Evolutionary conservation across 2,888 invertebrate species (phyloP), one percentile per base, ranked within the genome.

Genomic region (Epistrophe eligans): DNA sequence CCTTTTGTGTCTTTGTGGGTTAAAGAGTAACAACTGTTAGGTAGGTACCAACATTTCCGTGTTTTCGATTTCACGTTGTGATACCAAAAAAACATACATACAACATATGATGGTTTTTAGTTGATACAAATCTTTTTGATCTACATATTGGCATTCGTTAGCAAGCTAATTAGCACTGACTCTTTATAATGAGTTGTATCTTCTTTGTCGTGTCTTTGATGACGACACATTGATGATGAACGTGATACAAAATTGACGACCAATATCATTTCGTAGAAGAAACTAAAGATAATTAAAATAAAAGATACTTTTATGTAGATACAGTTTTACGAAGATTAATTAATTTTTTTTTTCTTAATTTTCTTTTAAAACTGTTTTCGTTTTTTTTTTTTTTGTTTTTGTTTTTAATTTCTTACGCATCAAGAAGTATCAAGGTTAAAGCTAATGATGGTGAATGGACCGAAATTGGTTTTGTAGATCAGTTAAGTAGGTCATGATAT

Each of bases 1-100:
- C 76, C 64, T 35, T 76, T 70, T 62, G 45, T 50, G 8, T n/a
- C 10, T 62, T 72, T 62, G 77, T 77, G 48, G 77, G 67, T 62
- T 77, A 77, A 80, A 50, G 62, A 74, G 70, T 62, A 70, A 38
- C 45, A 45, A 43, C 38, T 52, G 55, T 35, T 32, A 32, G 32
- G 32, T 40, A n/a, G 17, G 3, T 43, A 50, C 15, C 8, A 9
- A 19, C 38, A 50, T 70, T 55, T 67, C 67, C 67, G 67, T 67
- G 50, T 67, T 67, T 50, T 35, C 60, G 19, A 38, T 48, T 48
- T 48, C 17, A 50, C 17, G 19, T 50, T 67, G 50, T 67, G 67
- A 66, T 48, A 24, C 17, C 24, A 4, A n/a, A n/a, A n/a, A n/a
- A 24, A 1, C 24, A 24, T 24, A 24, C 3, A 1, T 13, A 1